Evolutionary conservation across 2,888 invertebrate genomes (phyloP), one percentile per base, ranked within the genome.

Genomic region (Icerya purchasi): DNA sequence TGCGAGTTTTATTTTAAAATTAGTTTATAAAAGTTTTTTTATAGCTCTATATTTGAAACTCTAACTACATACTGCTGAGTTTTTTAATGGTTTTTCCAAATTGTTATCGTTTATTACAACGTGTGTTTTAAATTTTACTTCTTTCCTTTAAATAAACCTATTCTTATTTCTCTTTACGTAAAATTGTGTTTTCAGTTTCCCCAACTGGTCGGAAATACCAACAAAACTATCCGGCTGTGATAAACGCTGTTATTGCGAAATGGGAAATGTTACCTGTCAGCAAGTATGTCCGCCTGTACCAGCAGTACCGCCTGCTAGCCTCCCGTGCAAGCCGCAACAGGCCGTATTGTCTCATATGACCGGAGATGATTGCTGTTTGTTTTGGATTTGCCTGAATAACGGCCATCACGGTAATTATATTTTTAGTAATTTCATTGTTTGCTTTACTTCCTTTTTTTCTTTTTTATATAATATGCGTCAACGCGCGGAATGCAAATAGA

Each of bases 171-270:
- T 19, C 51, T 59, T 53, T n/a, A 24, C 3, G 3, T 55, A 21
- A 49, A 20, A 21, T 36, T 2, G 2, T 2, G n/a, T 57, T 64
- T 70, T 61, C 64, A 76, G 76, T 20, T 78, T 81, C 62, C 78
- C 77, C 50, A 89, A 91, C 71, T 89, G 86, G 83, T 83, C 84
- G 60, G 83, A 84, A 66, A 80, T 92, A 54, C 90, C 91, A 0
- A 73, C 78, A 8, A 79, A 83, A 58, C 72, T 90, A 2, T 86
- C 87, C 14, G 86, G 89, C 57, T 92, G 91, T 68, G 86, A 89
- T 63, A 79, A 84, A 65, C 78, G 84, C 65, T 92, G 91, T 68
- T 87, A 82, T 69, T 92, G 91, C 68, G 87, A 90, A 70, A 83
- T 84, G 71, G 89, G 91, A 19, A 86, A 84, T 64, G 77, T 92